phyloP scores from a whole-genome alignment of 2,888 invertebrate species.

The Eilema griseolum region DNA sequence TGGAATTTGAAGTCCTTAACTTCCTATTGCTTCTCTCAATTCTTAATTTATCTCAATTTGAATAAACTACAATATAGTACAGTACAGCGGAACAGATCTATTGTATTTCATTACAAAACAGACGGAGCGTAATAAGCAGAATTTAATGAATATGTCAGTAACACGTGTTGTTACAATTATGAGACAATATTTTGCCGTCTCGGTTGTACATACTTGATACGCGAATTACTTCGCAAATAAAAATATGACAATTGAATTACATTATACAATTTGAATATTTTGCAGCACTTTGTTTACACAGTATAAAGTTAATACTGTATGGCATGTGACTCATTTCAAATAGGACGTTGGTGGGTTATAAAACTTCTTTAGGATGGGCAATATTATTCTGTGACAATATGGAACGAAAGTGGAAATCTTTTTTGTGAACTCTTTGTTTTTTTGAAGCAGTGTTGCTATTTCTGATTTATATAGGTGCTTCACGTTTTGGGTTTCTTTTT shows the following conservation, averaged over 20 bases:
- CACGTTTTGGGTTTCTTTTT: background rate
- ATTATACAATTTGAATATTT: background rate
- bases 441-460: background rate
- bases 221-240: slow-evolving; percentile 1
- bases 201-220: background rate
- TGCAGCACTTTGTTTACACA: background rate
- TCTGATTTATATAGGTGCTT: background rate
- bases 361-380: background rate
- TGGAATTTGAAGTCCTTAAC: too few species aligned
- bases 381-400: too few species aligned
- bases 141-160: background rate
- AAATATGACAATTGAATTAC: background rate
- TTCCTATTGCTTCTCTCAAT: too few species aligned
- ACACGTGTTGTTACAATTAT: slow-evolving; percentile 5
- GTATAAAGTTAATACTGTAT: background rate
- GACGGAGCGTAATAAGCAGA: background rate
- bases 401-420: background rate
- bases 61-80: background rate
- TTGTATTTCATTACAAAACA: slow-evolving; percentile 1
- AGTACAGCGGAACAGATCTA: background rate
- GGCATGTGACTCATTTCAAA: background rate
- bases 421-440: background rate
- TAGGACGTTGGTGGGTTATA: background rate
- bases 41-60: background rate
- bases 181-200: slow-evolving; percentile 1